Evolutionary conservation across 2,113 vertebrate species (phyloP).

Genomic region (Neolamprologus sp.): DNA sequence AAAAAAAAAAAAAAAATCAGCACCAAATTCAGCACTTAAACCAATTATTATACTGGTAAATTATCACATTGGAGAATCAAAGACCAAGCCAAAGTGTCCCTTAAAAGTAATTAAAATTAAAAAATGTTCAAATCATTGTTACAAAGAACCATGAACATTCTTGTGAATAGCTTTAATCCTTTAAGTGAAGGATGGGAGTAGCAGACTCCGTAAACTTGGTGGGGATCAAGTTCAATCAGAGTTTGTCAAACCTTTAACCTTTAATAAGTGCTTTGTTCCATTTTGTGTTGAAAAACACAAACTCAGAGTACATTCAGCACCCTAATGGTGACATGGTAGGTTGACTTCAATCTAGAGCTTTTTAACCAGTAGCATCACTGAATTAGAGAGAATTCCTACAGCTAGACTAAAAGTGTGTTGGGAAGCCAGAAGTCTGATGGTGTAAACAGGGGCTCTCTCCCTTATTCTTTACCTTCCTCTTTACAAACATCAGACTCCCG

Average conservation of each 20-base stretch:
- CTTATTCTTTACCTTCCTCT: not conserved
- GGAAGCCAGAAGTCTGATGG: not conserved
- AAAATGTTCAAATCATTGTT: not conserved
- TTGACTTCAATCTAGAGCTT: not conserved
- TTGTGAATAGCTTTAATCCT: not conserved
- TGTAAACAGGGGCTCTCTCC: not conserved
- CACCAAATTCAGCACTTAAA: not conserved
- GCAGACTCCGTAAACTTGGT: not conserved
- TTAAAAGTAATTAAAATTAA: not conserved
- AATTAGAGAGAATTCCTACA: not conserved
- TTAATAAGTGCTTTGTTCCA: not conserved
- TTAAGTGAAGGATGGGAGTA: not conserved
- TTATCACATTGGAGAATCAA: not conserved
- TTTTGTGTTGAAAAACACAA: not conserved
- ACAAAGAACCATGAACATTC: not conserved
- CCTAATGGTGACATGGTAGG: not conserved
- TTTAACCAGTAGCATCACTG: not conserved
- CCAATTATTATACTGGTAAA: not conserved
- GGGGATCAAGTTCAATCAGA: not conserved
- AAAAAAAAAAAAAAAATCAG: not conserved
- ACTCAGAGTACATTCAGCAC: not conserved
- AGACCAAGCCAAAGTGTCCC: not conserved
- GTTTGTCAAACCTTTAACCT: not conserved
- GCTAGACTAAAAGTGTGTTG: not conserved
- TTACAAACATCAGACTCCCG: not conserved